Percentiles rank a stretch among this genome's conserved stretches.
These are phyloP conservation scores for Chauna torquata DNA, from an alignment of 2,113 vertebrate species.

Conservation along the genomic window DNA sequence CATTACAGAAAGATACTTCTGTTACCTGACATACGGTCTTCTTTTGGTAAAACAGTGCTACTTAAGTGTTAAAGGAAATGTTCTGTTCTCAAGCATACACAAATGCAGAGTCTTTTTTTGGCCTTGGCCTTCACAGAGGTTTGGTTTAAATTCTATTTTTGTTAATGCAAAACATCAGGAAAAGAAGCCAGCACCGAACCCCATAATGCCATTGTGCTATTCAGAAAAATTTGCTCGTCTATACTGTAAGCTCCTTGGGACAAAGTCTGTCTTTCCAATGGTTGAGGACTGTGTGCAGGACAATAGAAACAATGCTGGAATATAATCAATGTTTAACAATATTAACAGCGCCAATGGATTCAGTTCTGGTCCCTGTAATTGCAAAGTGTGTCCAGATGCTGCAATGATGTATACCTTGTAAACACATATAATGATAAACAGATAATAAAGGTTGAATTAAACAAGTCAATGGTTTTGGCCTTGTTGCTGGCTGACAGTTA, in stretches of 20 bases:
- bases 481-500: background rate
- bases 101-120: background rate
- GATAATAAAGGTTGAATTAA: background rate
- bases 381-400: conserved; percentile 28
- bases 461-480: background rate
- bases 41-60: background rate
- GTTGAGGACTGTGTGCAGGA: background rate
- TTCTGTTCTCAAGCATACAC: background rate
- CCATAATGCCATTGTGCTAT: background rate
- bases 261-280: background rate
- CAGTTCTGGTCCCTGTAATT: background rate
- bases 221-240: background rate
- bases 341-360: background rate
- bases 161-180: background rate
- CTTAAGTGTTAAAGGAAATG: background rate
- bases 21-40: background rate
- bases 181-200: background rate
- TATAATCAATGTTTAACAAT: background rate
- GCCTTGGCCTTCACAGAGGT: background rate
- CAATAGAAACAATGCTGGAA: background rate
- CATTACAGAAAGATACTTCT: background rate
- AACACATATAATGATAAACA: background rate
- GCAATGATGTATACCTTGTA: background rate
- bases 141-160: background rate
- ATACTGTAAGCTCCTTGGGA: background rate